Conservation (phyloP, 2,888 invertebrate species). For the Sesamia inferens region DNA sequence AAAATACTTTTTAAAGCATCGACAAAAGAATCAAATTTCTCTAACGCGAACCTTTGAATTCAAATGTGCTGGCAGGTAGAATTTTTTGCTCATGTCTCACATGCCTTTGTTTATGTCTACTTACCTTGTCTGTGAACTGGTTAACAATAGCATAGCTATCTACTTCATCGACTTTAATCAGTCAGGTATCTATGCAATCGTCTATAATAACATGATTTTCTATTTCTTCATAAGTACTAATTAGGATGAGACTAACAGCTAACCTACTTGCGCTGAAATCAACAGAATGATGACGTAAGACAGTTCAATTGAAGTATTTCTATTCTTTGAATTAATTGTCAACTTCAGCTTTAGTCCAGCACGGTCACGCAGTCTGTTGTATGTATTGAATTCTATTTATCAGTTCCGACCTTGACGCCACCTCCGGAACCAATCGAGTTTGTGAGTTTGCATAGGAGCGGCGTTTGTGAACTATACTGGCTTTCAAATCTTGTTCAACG, state of each 20-base stretch:
- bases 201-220: conserved; percentile 52
- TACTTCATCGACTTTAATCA: conserved; percentile 64
- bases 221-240: conserved; percentile 53
- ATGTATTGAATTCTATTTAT: conserved; percentile 80
- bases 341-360: conserved; percentile 68
- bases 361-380: conserved; percentile 73
- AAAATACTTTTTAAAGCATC: conserved; percentile 67
- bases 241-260: conserved; percentile 56
- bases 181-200: conserved; percentile 57
- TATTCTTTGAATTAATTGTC: conserved; percentile 76
- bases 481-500: conserved; percentile 58
- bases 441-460: conserved; percentile 76
- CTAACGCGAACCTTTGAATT: conserved; percentile 60
- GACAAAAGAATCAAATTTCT: conserved; percentile 66
- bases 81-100: conserved; percentile 76
- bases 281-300: conserved; percentile 61
- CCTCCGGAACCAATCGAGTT: conserved; percentile 81
- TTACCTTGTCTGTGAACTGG: conserved; percentile 69
- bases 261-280: conserved; percentile 50
- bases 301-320: conserved; percentile 63
- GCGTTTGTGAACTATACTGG: conserved; percentile 67
- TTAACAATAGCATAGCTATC: conserved; percentile 67
- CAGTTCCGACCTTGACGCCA: conserved; percentile 80
- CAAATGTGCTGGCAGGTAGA: conserved; percentile 74
- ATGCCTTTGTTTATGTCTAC: conserved; percentile 73